These are phyloP conservation scores for Scleropages formosus DNA, from an alignment of 2,797 vertebrate species.

Conservation along the genomic window DNA sequence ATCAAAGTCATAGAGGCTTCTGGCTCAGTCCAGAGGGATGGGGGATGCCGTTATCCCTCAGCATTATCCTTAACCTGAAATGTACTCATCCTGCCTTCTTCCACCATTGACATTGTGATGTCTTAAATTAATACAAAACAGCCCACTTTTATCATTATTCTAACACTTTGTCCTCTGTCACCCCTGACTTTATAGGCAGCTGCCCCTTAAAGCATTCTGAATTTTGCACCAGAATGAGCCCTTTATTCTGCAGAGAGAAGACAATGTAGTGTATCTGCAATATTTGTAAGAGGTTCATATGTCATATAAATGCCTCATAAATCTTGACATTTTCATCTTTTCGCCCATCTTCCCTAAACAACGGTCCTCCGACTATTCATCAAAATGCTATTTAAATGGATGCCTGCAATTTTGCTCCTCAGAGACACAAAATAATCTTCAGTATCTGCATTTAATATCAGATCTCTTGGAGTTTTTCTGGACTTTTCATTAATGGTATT, in stretches of 20 bases:
- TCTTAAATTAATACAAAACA: not conserved
- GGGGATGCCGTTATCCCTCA: not conserved
- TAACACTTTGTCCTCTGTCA: not conserved
- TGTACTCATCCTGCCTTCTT: not conserved
- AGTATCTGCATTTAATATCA: conserved; percentile 33
- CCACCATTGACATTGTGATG: not conserved
- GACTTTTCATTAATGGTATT: conserved; percentile 1
- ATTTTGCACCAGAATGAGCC: not conserved
- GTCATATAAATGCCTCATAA: conserved; percentile 17
- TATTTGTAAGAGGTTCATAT: conserved; percentile 13
- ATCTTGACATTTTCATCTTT: conserved; percentile 25
- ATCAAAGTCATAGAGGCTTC: not conserved
- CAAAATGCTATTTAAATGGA: conserved; percentile 51
- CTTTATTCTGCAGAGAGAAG: conserved; percentile 12
- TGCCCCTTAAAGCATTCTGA: not conserved
- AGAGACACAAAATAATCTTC: conserved; percentile 46
- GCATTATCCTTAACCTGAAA: conserved; percentile 30
- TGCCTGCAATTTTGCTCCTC: conserved; percentile 38
- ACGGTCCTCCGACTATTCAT: conserved; percentile 14
- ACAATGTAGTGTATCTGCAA: not conserved
- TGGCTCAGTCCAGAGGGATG: not conserved
- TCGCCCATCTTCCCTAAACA: conserved; percentile 5
- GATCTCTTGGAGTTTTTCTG: not conserved
- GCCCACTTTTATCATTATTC: not conserved
- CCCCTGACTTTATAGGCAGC: not conserved